Conservation (phyloP, 2,797 vertebrate genomes). For the Poeciliopsis infans region DNA sequence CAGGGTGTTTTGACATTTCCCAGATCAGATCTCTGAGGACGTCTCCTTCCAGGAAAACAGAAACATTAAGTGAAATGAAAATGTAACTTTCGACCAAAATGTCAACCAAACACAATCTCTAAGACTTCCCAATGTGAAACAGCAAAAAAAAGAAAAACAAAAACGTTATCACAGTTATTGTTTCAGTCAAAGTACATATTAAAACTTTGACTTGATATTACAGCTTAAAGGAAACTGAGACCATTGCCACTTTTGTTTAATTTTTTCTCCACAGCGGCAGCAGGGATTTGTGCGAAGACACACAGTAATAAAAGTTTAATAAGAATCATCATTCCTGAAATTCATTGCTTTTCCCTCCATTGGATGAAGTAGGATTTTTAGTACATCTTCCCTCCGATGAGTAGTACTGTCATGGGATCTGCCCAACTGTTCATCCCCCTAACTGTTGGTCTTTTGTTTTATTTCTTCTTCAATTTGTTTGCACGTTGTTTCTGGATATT, state of each 20-base stretch:
- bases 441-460: conserved; percentile 43
- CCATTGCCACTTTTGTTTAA: not conserved
- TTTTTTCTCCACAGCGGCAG: conserved; percentile 6
- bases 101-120: not conserved
- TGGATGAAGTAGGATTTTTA: conserved; percentile 36
- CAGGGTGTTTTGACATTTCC: not conserved
- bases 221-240: not conserved
- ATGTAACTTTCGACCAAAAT: not conserved
- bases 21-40: not conserved
- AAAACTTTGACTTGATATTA: not conserved
- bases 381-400: conserved; percentile 38
- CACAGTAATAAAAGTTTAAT: conserved; percentile 39
- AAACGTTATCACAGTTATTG: not conserved
- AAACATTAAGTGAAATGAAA: not conserved
- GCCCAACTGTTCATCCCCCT: conserved; percentile 49
- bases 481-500: conserved; percentile 69
- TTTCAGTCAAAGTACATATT: not conserved
- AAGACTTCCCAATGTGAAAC: not conserved
- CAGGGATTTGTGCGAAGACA: conserved; percentile 12
- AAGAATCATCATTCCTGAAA: conserved; percentile 33
- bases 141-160: not conserved
- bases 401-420: conserved; percentile 48
- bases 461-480: conserved; percentile 51
- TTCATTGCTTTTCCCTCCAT: conserved; percentile 16
- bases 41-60: not conserved